Conservation (phyloP, 2,113 vertebrate species). For the Mixornis gularis region DNA sequence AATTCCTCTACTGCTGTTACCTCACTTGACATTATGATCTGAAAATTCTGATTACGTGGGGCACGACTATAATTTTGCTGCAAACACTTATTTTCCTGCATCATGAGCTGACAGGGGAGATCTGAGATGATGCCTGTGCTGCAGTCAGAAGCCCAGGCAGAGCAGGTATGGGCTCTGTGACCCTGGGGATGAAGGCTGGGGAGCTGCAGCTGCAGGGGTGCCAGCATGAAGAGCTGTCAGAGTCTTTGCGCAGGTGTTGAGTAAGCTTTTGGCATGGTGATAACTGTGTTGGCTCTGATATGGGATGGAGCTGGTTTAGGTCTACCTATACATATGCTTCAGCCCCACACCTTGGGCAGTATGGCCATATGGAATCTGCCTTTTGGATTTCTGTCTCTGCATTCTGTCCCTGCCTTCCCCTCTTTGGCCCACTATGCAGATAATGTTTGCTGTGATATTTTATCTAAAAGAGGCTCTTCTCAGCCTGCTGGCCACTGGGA, state of each 20-base stretch:
- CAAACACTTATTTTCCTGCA: background rate
- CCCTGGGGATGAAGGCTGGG: background rate
- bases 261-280: background rate
- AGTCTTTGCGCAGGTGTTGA: fast-evolving
- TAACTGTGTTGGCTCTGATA: background rate
- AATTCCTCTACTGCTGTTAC: background rate
- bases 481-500: background rate
- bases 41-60: background rate
- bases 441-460: background rate
- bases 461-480: background rate
- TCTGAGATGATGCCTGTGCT: background rate
- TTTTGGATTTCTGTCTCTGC: background rate
- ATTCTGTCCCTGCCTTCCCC: background rate
- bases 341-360: too few relatives aligned
- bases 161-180: background rate
- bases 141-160: background rate
- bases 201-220: background rate
- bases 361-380: background rate
- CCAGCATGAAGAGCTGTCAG: background rate
- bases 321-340: fast-evolving
- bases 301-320: background rate
- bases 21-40: background rate
- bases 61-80: background rate
- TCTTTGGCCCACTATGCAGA: background rate
- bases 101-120: background rate